Base-by-base conservation (phyloP, 1,140 invertebrate species). In the Drosophila azteca region DNA sequence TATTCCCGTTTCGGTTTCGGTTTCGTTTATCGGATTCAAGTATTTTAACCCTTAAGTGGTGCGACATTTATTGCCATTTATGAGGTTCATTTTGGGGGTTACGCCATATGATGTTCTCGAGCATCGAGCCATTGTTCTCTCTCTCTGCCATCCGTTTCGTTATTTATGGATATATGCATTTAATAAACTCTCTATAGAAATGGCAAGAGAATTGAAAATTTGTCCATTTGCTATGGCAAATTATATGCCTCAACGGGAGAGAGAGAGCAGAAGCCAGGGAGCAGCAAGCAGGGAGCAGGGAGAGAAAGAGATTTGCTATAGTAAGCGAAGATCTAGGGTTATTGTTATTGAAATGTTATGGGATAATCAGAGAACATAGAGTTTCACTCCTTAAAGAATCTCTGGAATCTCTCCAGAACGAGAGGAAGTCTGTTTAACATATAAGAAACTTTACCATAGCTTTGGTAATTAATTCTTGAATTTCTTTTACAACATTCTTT, bases 21-120 rank as follows among this genome's bases (percentile, higher is more conserved):
- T 22, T 57, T 49, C 44, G 49, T 20, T 60, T 31, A 9, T n/a
- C 39, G 50, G 24, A 43, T 49, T n/a, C 39, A 49, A 26, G 44
- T 26, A 39, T 71, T 85, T 66, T 87, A 87, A 87, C 83, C 83
- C 83, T 87, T 87, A 87, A 87, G 83, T 88, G 75, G 58, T 57
- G 45, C 58, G 67, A 61, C 75, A 83, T 88, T 87, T 88, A 87
- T 87, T 87, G 83, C 75, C 79, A 69, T 83, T 87, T 87, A 87
- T 88, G 83, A 68, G 82, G 74, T 77, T 87, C 83, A 67, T 65
- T 84, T 72, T 70, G 81, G 77, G 66, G 79, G 65, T 83, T 83
- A 83, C 82, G 81, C 35, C 81, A 77, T 77, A 59, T 70, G 80
- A 84, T 11, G 70, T 66, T 48, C 46, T 53, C 41, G 44, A 35